Percentiles rank a stretch among this genome's conserved stretches.
Conservation (phyloP, 2,113 vertebrate genomes). For the Onychostruthus taczanowskii region DNA sequence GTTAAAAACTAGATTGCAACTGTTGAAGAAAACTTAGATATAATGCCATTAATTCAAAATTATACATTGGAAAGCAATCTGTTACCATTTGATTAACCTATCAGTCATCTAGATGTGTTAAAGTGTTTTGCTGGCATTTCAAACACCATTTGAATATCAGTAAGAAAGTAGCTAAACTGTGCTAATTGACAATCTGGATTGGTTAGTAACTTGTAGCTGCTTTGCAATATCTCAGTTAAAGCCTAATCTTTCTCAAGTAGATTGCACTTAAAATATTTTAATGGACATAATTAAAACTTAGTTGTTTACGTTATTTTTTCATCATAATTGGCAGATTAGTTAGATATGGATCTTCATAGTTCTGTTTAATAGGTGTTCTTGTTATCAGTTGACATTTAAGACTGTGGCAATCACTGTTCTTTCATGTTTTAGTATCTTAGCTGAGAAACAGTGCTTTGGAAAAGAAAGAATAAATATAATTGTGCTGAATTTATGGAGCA, state of each 20-base stretch:
- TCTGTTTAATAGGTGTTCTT: background rate
- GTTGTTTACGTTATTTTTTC: constrained; percentile 9
- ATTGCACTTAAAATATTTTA: constrained; percentile 19
- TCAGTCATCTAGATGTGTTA: background rate
- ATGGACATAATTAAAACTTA: background rate
- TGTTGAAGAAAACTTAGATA: background rate
- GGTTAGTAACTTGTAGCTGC: background rate
- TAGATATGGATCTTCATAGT: background rate
- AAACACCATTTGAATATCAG: constrained; percentile 6
- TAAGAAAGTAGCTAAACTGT: background rate
- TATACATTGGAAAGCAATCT: constrained; percentile 14
- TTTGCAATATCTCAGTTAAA: constrained; percentile 9
- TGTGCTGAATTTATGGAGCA: background rate
- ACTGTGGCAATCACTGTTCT: background rate
- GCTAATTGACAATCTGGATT: constrained; percentile 4
- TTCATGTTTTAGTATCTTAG: background rate
- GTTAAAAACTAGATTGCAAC: background rate
- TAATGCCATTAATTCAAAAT: constrained; percentile 14
- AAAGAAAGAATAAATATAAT: background rate
- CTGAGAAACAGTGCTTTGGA: background rate
- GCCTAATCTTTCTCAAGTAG: background rate
- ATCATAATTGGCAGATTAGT: background rate
- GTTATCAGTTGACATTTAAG: background rate
- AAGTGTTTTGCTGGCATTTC: background rate
- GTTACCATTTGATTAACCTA: constrained; percentile 20